A percentile compares a stretch with the other conserved stretches of the same genome.
Conservation (phyloP, 2,888 invertebrate genomes). For the Leptarthrus brevirostris region DNA sequence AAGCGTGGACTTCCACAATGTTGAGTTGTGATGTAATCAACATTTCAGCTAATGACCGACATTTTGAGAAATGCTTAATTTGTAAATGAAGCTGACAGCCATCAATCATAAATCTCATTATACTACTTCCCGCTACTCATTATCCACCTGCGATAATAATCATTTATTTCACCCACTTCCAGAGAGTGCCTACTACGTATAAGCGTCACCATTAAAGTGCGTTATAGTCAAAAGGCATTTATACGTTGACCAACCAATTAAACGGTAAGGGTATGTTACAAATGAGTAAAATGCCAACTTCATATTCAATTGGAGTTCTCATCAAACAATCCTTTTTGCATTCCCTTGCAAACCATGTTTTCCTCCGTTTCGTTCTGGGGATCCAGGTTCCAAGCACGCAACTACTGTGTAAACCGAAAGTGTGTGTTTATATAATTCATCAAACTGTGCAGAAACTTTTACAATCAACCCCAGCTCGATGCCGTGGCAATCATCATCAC, state of each 20-base stretch:
- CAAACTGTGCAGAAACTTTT: conserved; percentile 41
- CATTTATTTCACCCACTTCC: not conserved
- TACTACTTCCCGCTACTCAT: conserved; percentile 17
- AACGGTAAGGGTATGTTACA: conserved; percentile 32
- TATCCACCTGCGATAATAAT: conserved; percentile 11
- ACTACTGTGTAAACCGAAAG: conserved; percentile 7
- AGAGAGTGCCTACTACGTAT: not conserved
- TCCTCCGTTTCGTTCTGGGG: not conserved
- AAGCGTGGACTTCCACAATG: too few relatives aligned
- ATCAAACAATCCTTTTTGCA: conserved; percentile 12
- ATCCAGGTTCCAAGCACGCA: conserved; percentile 18
- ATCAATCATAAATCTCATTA: conserved; percentile 41
- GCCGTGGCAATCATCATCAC: conserved; percentile 36
- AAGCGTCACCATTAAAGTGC: not conserved
- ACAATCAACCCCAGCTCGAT: conserved; percentile 26
- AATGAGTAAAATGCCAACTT: conserved; percentile 31
- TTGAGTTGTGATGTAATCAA: too few relatives aligned
- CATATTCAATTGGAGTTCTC: conserved; percentile 16
- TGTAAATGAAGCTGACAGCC: conserved; percentile 37
- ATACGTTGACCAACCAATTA: conserved; percentile 39
- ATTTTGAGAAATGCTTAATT: conserved; percentile 17
- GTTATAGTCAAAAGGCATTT: conserved; percentile 4
- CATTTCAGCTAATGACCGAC: not conserved
- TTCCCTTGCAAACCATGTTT: not conserved
- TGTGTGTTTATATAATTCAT: conserved; percentile 45